phyloP scores from a whole-genome alignment of 2,888 invertebrate species.

The Alentia gelatinosa region DNA sequence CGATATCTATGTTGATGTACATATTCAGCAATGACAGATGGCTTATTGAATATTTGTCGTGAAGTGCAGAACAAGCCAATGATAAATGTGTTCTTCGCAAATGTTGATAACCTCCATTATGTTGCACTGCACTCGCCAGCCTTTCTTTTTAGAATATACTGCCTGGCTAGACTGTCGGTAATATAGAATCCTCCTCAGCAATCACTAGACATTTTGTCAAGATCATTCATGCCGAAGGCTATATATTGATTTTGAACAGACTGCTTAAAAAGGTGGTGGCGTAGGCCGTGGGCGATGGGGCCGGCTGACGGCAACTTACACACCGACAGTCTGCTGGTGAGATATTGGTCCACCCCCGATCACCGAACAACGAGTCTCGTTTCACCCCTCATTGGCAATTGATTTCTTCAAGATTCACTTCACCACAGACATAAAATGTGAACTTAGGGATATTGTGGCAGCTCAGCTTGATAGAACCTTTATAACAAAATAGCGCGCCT shows the following conservation, averaged over 20 bases:
- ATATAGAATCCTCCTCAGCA: not conserved
- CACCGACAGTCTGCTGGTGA: not conserved
- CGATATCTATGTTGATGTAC: too few species aligned
- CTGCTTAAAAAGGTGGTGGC: not conserved
- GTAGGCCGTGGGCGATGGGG: not conserved
- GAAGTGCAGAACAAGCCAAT: too few species aligned
- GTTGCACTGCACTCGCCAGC: too few species aligned
- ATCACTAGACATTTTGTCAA: not conserved
- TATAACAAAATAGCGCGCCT: too few species aligned
- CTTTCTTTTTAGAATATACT: too few species aligned
- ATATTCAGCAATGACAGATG: too few species aligned
- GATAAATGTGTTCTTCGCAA: too few species aligned
- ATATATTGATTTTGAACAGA: not conserved
- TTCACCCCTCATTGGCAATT: constrained; percentile 6
- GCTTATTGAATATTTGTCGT: too few species aligned
- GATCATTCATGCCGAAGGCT: not conserved
- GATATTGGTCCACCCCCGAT: not conserved
- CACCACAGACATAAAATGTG: not conserved
- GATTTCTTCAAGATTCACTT: not conserved
- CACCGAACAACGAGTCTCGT: not conserved
- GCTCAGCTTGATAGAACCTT: too few species aligned
- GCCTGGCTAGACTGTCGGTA: too few species aligned
- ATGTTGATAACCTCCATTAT: too few species aligned
- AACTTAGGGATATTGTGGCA: not conserved
- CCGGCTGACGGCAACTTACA: not conserved